Conservation (phyloP, 30 jellyfish, hydroid and myxozoan species). For the Pseudorhiza aurosa region DNA sequence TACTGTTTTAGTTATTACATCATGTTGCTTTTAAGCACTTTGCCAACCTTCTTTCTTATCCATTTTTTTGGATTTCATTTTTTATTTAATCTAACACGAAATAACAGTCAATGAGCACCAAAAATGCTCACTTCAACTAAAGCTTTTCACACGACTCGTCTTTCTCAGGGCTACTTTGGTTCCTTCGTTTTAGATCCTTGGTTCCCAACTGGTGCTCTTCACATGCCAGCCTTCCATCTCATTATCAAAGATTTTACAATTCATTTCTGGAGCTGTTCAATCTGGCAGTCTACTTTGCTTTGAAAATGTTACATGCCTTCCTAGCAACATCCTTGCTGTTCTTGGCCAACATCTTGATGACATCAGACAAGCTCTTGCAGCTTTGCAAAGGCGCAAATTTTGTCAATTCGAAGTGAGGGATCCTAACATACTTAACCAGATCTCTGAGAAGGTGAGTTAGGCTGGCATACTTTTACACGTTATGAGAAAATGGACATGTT, state of each 20-base stretch:
- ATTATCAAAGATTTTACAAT: slow-evolving; percentile 38
- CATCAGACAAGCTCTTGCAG: slow-evolving; percentile 44
- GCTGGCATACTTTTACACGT: too few species aligned
- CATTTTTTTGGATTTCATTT: too few species aligned
- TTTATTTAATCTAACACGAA: too few species aligned
- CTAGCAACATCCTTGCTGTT: slow-evolving; percentile 35
- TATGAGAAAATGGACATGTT: too few species aligned
- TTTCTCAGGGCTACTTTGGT: too few species aligned
- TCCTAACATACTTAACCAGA: not conserved
- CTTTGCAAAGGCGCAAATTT: slow-evolving; percentile 20
- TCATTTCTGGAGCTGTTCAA: slow-evolving; percentile 69
- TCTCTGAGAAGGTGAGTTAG: slow-evolving; percentile 13
- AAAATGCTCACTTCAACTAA: too few species aligned
- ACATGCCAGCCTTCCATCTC: slow-evolving; percentile 26
- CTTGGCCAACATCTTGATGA: slow-evolving; percentile 66
- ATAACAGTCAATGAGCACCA: too few species aligned
- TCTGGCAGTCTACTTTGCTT: slow-evolving; percentile 51
- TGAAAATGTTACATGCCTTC: slow-evolving; percentile 24
- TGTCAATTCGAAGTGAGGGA: slow-evolving; percentile 44
- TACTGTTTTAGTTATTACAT: too few species aligned
- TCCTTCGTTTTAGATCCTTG: slow-evolving; percentile 19
- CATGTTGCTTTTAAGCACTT: too few species aligned
- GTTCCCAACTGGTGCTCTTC: slow-evolving; percentile 52
- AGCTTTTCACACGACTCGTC: slow-evolving; percentile 1
- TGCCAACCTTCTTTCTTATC: too few species aligned